These are phyloP conservation scores for Gasteruption jaculator DNA, from an alignment of 2,888 invertebrate species.

Conservation along the genomic window DNA sequence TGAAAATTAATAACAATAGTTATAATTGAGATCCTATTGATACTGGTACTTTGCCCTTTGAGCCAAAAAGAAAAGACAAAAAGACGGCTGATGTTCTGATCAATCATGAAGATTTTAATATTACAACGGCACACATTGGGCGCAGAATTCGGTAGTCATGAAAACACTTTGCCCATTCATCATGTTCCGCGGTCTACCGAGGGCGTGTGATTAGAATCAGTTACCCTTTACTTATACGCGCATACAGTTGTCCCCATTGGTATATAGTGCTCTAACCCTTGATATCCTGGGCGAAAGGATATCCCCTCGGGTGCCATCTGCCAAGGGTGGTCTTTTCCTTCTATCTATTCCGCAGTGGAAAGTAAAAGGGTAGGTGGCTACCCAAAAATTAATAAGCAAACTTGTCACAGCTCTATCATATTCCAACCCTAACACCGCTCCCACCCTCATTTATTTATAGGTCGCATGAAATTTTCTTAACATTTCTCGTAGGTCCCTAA, in stretches of 20 bases:
- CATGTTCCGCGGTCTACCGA: slow-evolving; percentile 38
- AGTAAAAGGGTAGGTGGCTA: no score
- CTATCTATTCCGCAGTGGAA: no score
- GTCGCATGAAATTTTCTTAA: no score
- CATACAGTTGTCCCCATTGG: slow-evolving; percentile 28
- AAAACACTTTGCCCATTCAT: slow-evolving; percentile 46
- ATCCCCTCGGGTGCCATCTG: slow-evolving; percentile 51
- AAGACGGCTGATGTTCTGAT: no score
- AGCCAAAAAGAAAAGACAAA: no score
- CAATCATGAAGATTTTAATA: slow-evolving; percentile 47
- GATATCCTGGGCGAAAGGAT: slow-evolving; percentile 45
- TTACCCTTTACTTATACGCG: slow-evolving; percentile 48
- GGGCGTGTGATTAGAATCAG: slow-evolving; percentile 51
- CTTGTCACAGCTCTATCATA: no score
- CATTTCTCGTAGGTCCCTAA: no score
- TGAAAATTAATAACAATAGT: no score
- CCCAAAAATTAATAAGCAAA: slow-evolving; percentile 36
- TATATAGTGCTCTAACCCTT: slow-evolving; percentile 41
- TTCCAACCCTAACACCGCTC: no score
- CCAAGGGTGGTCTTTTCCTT: slow-evolving; percentile 40
- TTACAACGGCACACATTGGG: slow-evolving; percentile 28
- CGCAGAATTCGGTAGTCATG: slow-evolving; percentile 43
- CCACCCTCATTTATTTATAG: no score
- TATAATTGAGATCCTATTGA: no score
- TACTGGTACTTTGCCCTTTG: no score